Evolutionary conservation across 2,113 vertebrate genomes (phyloP), one percentile per base, ranked within the genome.

Genomic region (Anhinga anhinga): DNA sequence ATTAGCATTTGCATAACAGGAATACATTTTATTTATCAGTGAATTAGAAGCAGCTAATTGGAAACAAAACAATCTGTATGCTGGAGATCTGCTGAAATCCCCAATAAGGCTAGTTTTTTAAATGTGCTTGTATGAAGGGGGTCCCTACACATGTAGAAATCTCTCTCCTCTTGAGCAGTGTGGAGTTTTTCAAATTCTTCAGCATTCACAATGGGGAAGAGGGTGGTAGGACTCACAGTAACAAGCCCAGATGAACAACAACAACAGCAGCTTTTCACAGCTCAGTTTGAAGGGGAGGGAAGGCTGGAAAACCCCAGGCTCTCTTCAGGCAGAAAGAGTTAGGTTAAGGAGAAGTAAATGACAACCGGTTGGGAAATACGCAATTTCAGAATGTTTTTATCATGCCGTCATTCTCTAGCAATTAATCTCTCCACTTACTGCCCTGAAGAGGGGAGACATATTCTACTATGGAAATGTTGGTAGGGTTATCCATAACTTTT

Each of bases 331-430:
- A 63, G 56, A 67, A 95, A 38, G 55, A 90, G 25, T 49, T 83
- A 66, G 38, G 30, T 74, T 78, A 85, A 88, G 36, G 65, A 94
- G 40, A 73, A 92, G 62, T 32, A 76, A 25, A 83, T 3, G 5
- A 59, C 88, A 94, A 94, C n/a, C 71, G 30, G 12, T 69, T 93
- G 65, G 87, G 81, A 96, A 96, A 89, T 40, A 38, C 29, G 47
- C 40, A 22, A 50, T 72, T 87, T 91, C 49, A 13, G 50, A 40
- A n/a, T 73, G 14, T 30, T 89, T 91, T 85, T 58, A 62, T 95
- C 23, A 50, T 81, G 55, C 23, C 38, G 52, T 82, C 56, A 93
- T 84, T 95, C 34, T 50, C 34, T 61, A 29, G 34, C 52, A 84
- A 69, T 80, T 23, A 87, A 56, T 84, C 26, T 94, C 38, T 93